A percentile compares a stretch with the other conserved stretches of the same genome.
Conservation (phyloP, 1,140 invertebrate genomes). For the Steinernema khuongi region DNA sequence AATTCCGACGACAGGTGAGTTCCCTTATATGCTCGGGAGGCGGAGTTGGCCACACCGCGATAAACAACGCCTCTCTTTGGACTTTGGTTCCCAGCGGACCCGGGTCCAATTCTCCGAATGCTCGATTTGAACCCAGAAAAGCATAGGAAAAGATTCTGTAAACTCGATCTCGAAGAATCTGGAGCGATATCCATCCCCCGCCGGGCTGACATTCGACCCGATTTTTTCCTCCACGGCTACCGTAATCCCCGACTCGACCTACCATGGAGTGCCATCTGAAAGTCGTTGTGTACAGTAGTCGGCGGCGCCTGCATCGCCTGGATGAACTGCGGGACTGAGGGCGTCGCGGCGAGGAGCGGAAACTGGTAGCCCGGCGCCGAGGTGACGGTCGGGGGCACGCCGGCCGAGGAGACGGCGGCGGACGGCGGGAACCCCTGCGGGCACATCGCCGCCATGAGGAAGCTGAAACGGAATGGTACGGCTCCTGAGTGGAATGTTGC, state of each 20-base stretch:
- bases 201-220: too few species aligned
- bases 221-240: too few species aligned
- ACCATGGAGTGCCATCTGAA: too few species aligned
- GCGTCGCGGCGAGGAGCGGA: background rate
- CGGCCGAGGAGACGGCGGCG: background rate
- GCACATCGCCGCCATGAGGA: slow-evolving; percentile 11
- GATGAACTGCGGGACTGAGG: background rate
- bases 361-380: background rate
- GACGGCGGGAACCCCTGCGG: background rate
- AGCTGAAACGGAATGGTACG: background rate
- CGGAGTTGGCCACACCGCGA: background rate
- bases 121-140: too few species aligned
- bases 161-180: too few species aligned
- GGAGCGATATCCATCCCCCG: too few species aligned
- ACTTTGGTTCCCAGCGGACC: too few species aligned
- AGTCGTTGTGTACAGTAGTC: background rate
- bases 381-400: background rate
- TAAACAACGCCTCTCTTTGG: background rate
- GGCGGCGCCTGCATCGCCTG: background rate
- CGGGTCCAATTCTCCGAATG: too few species aligned
- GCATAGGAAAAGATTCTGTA: too few species aligned
- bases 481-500: background rate
- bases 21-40: background rate
- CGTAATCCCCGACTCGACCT: too few species aligned
- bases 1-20: too few species aligned